Conservation (phyloP, 2,888 invertebrate genomes). For the Galerucella pusilla region DNA sequence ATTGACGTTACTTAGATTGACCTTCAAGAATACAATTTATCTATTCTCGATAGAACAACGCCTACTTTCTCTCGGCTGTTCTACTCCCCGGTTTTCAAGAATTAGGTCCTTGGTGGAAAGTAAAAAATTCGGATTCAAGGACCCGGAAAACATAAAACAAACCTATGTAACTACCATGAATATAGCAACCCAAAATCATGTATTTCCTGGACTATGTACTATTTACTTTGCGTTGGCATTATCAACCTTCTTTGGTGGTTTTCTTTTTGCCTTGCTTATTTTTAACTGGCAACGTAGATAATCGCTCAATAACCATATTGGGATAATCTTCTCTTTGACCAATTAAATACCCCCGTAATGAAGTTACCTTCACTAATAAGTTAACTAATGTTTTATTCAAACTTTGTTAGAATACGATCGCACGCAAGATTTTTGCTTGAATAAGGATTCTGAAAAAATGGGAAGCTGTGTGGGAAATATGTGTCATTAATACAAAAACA, state of each 20-base stretch:
- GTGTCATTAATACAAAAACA: neutral
- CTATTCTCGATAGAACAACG: no score
- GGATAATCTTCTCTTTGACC: neutral
- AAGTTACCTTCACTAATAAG: conserved; percentile 3
- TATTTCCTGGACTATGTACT: no score
- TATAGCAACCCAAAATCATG: no score
- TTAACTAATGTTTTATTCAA: conserved; percentile 8
- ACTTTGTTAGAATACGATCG: neutral
- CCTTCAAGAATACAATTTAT: no score
- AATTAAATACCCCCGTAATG: neutral
- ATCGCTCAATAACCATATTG: neutral
- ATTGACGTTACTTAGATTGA: no score
- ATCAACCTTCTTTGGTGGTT: neutral
- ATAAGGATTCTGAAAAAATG: neutral
- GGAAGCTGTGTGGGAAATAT: conserved; percentile 8
- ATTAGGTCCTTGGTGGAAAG: no score
- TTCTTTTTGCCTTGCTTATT: no score
- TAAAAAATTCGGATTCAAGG: no score
- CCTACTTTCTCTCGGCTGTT: no score
- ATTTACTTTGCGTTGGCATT: neutral
- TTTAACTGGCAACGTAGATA: neutral
- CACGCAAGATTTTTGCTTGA: neutral
- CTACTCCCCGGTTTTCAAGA: no score
- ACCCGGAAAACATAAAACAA: no score
- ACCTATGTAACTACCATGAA: no score